These are phyloP conservation scores for Trissoscelio sp. DNA, from an alignment of 2,888 invertebrate genomes.

Conservation along the genomic window DNA sequence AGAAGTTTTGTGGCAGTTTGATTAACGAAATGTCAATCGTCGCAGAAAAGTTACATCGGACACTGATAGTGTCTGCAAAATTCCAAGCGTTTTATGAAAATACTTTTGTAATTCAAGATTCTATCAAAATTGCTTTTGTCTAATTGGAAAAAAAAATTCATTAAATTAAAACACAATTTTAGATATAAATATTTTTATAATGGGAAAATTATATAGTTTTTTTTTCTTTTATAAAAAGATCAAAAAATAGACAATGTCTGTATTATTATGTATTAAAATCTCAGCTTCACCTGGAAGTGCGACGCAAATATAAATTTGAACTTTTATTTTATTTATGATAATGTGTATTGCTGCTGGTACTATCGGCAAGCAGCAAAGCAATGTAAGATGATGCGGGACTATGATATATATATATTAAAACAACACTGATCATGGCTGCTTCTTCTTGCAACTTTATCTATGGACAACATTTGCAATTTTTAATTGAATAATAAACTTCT, in stretches of 20 bases:
- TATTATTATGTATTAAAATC: neutral
- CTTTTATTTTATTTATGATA: slow-evolving; percentile 52
- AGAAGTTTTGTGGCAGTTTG: slow-evolving; percentile 7
- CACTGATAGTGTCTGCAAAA: too few relatives aligned
- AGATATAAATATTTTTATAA: too few relatives aligned
- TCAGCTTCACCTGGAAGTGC: neutral
- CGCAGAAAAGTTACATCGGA: neutral
- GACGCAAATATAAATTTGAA: slow-evolving; percentile 25
- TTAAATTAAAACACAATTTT: too few relatives aligned
- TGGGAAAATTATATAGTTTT: too few relatives aligned
- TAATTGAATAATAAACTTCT: slow-evolving; percentile 15
- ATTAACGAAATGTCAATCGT: slow-evolving; percentile 5
- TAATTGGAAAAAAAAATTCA: too few relatives aligned
- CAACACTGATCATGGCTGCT: neutral
- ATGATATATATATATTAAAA: slow-evolving; percentile 49
- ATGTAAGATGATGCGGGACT: slow-evolving; percentile 48
- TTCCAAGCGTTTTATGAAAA: too few relatives aligned
- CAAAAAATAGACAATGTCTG: too few relatives aligned
- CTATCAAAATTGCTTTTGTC: too few relatives aligned
- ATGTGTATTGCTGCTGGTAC: slow-evolving; percentile 43
- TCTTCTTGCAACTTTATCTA: slow-evolving; percentile 6
- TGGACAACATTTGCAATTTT: neutral
- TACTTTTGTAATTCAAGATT: too few relatives aligned
- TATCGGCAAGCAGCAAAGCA: slow-evolving; percentile 37
- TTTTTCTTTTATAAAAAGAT: too few relatives aligned